Conservation (phyloP, 1,140 invertebrate species). For the Chrysomallon squamiferum region DNA sequence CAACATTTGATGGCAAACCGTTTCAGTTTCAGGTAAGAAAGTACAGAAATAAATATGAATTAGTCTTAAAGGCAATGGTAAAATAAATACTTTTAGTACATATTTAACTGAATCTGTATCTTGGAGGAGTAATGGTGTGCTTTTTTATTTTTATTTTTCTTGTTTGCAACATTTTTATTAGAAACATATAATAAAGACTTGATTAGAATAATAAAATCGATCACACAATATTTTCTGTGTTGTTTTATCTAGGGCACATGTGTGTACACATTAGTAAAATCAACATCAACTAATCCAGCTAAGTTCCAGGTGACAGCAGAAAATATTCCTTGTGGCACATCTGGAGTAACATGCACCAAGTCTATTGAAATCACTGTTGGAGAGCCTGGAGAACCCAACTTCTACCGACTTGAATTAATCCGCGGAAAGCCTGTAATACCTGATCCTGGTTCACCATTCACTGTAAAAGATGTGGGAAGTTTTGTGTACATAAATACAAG, state of each 20-base stretch:
- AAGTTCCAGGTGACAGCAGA: conserved; percentile 63
- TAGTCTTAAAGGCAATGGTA: too few species aligned
- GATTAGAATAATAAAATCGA: too few species aligned
- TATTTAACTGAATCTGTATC: too few species aligned
- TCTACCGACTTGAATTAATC: conserved; percentile 51
- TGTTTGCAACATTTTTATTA: too few species aligned
- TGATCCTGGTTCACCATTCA: conserved; percentile 60
- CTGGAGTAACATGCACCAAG: conserved; percentile 86
- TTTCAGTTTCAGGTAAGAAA: conserved; percentile 85
- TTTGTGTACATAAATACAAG: conserved; percentile 81
- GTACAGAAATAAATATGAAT: too few species aligned
- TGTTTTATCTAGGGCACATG: conserved; percentile 71
- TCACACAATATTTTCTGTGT: conserved; percentile 11
- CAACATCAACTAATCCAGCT: conserved; percentile 24
- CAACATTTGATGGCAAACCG: conserved; percentile 82
- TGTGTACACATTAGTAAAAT: conserved; percentile 81
- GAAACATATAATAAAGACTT: too few species aligned
- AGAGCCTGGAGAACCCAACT: conserved; percentile 34
- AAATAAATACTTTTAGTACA: too few species aligned
- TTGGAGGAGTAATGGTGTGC: too few species aligned
- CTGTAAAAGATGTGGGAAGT: conserved; percentile 71
- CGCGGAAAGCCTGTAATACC: conserved; percentile 41
- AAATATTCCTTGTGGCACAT: conserved; percentile 84
- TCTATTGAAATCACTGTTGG: conserved; percentile 73
- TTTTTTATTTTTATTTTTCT: too few species aligned